These are phyloP conservation scores for Lycaon pictus DNA, from an alignment of 2,113 vertebrate genomes.

Conservation along the genomic window DNA sequence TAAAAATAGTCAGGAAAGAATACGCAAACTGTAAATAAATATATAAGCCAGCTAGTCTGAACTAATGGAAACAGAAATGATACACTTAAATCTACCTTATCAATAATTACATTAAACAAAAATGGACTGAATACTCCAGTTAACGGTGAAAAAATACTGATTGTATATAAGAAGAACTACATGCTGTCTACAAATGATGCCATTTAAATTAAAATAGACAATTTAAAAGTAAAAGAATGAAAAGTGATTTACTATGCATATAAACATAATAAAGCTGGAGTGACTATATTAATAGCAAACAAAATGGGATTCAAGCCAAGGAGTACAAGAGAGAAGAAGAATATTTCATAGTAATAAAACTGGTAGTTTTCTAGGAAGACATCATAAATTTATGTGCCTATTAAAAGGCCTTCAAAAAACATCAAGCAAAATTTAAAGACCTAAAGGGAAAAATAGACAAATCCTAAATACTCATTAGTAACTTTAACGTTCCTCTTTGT, in stretches of 20 bases:
- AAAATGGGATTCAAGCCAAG: conserved; percentile 43
- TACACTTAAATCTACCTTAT: background rate
- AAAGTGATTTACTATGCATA: background rate
- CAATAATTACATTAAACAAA: conserved; percentile 30
- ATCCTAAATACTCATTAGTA: background rate
- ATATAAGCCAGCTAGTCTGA: background rate
- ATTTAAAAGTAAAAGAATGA: conserved; percentile 25
- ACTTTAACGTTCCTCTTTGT: background rate
- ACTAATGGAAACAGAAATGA: conserved; percentile 41
- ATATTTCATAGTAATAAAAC: conserved; percentile 5
- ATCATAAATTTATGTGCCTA: background rate
- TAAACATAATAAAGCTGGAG: background rate
- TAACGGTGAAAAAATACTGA: background rate
- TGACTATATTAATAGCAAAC: background rate
- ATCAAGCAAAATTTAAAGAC: conserved; percentile 31
- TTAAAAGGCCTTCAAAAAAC: background rate
- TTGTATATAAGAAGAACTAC: conserved; percentile 7
- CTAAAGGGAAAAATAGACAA: background rate
- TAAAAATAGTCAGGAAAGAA: background rate
- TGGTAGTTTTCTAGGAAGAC: background rate
- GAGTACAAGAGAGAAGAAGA: background rate
- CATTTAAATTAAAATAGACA: conserved; percentile 20
- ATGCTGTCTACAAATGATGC: background rate
- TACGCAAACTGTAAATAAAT: background rate
- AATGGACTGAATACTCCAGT: background rate